These are phyloP conservation scores for Hirtodrosophila alboralis DNA, from an alignment of 2,888 invertebrate species.

Conservation along the genomic window DNA sequence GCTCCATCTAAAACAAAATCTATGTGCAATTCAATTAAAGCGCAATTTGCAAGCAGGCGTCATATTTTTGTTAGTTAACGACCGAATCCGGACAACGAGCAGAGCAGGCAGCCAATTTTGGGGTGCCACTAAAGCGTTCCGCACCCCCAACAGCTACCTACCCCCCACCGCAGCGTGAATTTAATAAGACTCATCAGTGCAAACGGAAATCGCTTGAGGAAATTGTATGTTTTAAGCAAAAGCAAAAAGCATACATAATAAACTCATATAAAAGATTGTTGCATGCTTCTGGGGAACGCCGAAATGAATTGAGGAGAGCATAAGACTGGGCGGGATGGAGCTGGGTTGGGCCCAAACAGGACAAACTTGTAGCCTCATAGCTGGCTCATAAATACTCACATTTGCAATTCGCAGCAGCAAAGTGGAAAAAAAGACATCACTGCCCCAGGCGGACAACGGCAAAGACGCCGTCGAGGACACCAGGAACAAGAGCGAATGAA, in stretches of 20 bases:
- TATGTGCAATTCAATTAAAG: conserved; percentile 76
- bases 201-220: conserved; percentile 80
- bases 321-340: background rate
- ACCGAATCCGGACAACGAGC: conserved; percentile 30
- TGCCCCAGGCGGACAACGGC: conserved; percentile 62
- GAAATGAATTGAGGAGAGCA: conserved; percentile 3
- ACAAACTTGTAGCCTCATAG: conserved; percentile 36
- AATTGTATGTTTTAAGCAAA: conserved; percentile 79
- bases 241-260: conserved; percentile 73
- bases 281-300: conserved; percentile 52
- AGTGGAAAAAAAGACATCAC: conserved; percentile 21
- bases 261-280: conserved; percentile 80
- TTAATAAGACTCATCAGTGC: conserved; percentile 79
- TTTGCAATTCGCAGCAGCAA: conserved; percentile 52
- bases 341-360: background rate
- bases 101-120: background rate
- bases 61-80: conserved; percentile 71
- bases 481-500: conserved; percentile 49
- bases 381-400: conserved; percentile 60
- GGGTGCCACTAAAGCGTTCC: background rate
- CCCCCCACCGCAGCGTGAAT: conserved; percentile 34
- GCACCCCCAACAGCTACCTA: background rate
- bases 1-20: conserved; percentile 43
- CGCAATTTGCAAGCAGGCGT: conserved; percentile 70
- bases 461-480: conserved; percentile 33